Evolutionary conservation across 2,888 invertebrate species (phyloP), one percentile per base, ranked within the genome.

Genomic region (Sabellastarte sp.): DNA sequence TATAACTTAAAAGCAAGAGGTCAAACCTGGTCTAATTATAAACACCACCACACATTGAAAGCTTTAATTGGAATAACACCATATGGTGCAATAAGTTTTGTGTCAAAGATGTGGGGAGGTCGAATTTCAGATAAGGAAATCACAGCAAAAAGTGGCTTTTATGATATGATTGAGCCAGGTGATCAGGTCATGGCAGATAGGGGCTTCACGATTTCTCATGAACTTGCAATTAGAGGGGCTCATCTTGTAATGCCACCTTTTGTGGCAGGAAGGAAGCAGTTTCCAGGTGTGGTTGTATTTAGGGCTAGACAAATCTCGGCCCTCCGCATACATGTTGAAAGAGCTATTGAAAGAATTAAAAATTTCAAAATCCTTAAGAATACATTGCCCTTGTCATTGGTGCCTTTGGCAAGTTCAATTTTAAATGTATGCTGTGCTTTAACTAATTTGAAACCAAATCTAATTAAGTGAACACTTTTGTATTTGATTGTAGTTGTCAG

Each of bases 41-140:
- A n/a, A n/a, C n/a, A n/a, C n/a, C n/a, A n/a, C n/a, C n/a, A n/a
- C n/a, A n/a, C n/a, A n/a, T n/a, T n/a, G n/a, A n/a, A n/a, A n/a
- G n/a, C n/a, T n/a, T n/a, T n/a, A n/a, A n/a, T n/a, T n/a, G n/a
- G n/a, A n/a, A n/a, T n/a, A n/a, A n/a, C n/a, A n/a, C n/a, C n/a
- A n/a, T n/a, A n/a, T n/a, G n/a, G n/a, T n/a, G n/a, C n/a, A n/a
- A n/a, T n/a, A n/a, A n/a, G n/a, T n/a, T n/a, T n/a, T n/a, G n/a
- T n/a, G n/a, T n/a, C n/a, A n/a, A n/a, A n/a, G n/a, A 64, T 69
- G 5, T 74, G 66, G 66, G 71, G 71, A 32, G 73, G 73, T 10
- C 50, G 61, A 32, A 58, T 61, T 2, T 64, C 63, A 50, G 72
- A 73, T 58, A 57, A 57, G 57, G 31, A 29, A 57, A 57, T 57